A percentile compares a stretch with the other conserved stretches of the same genome.
These are phyloP conservation scores for Jaculus jaculus DNA, from an alignment of 2,113 vertebrate species.

Conservation along the genomic window DNA sequence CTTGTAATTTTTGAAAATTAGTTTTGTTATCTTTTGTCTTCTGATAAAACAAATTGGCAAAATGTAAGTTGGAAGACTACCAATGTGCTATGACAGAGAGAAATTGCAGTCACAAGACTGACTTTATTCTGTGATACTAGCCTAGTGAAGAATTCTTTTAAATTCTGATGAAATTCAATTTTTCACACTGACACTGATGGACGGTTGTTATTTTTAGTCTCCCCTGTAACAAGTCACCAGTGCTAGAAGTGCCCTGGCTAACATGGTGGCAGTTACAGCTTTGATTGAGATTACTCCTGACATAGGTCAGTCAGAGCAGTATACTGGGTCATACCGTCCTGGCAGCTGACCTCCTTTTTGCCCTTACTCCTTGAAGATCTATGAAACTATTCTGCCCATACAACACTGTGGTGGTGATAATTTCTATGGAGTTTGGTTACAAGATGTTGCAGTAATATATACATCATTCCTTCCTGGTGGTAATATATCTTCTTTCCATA, in stretches of 20 bases:
- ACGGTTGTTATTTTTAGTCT: constrained; percentile 70
- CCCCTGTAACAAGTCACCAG: constrained; percentile 54
- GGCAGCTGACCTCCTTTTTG: constrained; percentile 49
- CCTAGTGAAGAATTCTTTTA: constrained; percentile 52
- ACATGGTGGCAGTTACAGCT: constrained; percentile 9
- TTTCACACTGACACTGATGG: constrained; percentile 65
- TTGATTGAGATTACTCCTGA: constrained; percentile 70
- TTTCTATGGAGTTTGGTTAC: constrained; percentile 70
- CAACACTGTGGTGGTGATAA: constrained; percentile 53
- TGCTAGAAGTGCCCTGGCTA: constrained; percentile 32
- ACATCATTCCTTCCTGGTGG: constrained; percentile 22
- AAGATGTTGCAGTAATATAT: constrained; percentile 64
- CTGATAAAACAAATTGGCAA: constrained; percentile 41
- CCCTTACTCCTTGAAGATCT: constrained; percentile 57
- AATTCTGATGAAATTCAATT: constrained; percentile 66
- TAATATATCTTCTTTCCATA: constrained; percentile 63
- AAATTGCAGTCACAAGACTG: constrained; percentile 18
- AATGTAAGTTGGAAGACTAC: not conserved
- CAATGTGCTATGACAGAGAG: not conserved
- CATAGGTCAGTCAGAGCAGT: not conserved
- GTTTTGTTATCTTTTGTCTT: constrained; percentile 23
- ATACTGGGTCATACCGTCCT: not conserved
- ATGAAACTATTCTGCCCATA: constrained; percentile 15
- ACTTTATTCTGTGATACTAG: constrained; percentile 49
- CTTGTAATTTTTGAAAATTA: constrained; percentile 10